Conservation (phyloP, 2,797 vertebrate species). For the Tapera naevia region DNA sequence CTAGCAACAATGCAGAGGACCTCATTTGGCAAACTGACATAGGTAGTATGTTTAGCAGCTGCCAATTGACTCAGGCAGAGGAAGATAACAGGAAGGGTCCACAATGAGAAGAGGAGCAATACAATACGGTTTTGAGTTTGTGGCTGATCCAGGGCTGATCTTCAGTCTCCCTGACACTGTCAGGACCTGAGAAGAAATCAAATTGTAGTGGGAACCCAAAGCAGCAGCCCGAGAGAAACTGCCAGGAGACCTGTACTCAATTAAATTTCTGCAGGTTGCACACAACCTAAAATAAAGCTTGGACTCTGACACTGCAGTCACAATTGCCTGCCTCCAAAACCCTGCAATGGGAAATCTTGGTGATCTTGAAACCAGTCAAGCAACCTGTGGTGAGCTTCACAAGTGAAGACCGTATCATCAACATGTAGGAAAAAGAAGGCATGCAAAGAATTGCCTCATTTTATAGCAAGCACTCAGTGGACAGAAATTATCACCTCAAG, state of each 20-base stretch:
- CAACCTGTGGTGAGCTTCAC: background rate
- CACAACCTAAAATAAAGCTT: background rate
- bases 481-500: conserved; percentile 6
- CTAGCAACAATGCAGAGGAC: background rate
- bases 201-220: background rate
- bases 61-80: background rate
- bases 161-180: background rate
- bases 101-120: background rate
- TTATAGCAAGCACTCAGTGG: background rate
- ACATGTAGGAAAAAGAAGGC: accelerated
- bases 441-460: background rate
- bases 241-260: background rate
- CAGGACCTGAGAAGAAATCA: background rate
- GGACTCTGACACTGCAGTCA: background rate
- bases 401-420: background rate
- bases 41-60: accelerated
- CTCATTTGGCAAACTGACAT: background rate
- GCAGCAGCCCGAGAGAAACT: background rate
- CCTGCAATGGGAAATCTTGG: background rate
- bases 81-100: background rate
- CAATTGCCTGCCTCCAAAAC: background rate
- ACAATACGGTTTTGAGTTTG: accelerated
- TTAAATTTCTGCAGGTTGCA: background rate
- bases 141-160: background rate
- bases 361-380: background rate